A percentile compares a stretch with the other conserved stretches of the same genome.
Conservation (phyloP, 2,888 invertebrate species). For the Germaria angustata region DNA sequence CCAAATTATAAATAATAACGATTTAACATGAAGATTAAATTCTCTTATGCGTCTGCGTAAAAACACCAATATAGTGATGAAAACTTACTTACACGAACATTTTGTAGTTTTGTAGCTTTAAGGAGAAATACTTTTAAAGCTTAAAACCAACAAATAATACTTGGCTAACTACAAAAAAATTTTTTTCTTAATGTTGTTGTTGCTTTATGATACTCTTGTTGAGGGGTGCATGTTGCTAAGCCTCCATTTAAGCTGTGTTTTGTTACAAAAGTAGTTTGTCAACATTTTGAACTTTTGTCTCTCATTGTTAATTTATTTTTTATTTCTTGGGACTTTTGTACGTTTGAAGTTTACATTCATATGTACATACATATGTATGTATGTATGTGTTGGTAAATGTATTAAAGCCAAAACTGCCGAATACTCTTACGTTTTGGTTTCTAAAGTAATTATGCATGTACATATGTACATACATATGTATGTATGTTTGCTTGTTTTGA, state of each 20-base stretch:
- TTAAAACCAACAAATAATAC: constrained; percentile 18
- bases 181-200: not conserved
- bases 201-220: not conserved
- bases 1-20: too few relatives aligned
- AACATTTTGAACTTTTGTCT: constrained; percentile 60
- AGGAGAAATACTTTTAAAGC: constrained; percentile 14
- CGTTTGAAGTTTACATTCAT: not conserved
- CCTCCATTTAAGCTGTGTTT: constrained; percentile 37
- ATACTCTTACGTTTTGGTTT: not conserved
- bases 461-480: too few relatives aligned
- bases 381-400: not conserved
- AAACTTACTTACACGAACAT: constrained; percentile 12
- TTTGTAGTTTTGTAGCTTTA: constrained; percentile 53
- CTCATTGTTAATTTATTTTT: not conserved
- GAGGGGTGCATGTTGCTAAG: constrained; percentile 44
- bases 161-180: not conserved
- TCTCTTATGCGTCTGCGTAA: not conserved
- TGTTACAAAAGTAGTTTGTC: constrained; percentile 62
- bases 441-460: not conserved
- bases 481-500: not conserved
- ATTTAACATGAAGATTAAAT: not conserved
- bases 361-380: too few relatives aligned
- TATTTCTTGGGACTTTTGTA: constrained; percentile 11
- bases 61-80: not conserved
- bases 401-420: not conserved